Evolutionary conservation across 1,140 invertebrate genomes (phyloP), one percentile per base, ranked within the genome.

Genomic region (Dreissena rostriformis): DNA sequence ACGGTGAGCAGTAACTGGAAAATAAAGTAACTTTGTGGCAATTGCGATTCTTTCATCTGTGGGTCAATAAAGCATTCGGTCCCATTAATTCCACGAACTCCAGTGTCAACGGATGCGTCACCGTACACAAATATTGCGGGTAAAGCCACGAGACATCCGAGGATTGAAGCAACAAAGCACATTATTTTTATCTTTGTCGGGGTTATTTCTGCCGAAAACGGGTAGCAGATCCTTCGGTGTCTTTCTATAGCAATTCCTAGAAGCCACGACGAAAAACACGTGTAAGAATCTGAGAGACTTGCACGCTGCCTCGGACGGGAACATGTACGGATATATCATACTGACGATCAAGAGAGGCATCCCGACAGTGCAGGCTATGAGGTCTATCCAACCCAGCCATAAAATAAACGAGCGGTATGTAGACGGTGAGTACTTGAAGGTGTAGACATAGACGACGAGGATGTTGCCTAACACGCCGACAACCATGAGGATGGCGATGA

Each of bases 381-480:
- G 22, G 39, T 83, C 81, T 14, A 76, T 61, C 52, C 71, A 55
- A 28, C 53, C 81, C 24, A 83, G 51, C 73, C 65, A 75, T 1
- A 83, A 17, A 49, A 83, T 83, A 24, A 83, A 75, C 66, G 65
- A 57, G 66, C 55, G 67, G 19, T 72, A 74, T 28, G n/a, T 57
- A n/a, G n/a, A n/a, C 5, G 70, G 66, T 49, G 22, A 26, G n/a
- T 70, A 22, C 55, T 84, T 80, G 12, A 68, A 65, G 15, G 72
- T 82, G 68, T 89, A 87, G 11, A 89, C 80, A 68, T 82, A 86
- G 11, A 87, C 66, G 10, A 88, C 88, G 11, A 88, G 39, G 0
- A 72, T 57, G 53, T 89, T 89, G 10, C 88, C 88, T 2, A 87
- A n/a, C 15, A 86, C 63, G 8, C 88, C 88, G 51, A 85, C 22